Base-by-base conservation (phyloP, 2,797 vertebrate species). In the Chromis chromis region DNA sequence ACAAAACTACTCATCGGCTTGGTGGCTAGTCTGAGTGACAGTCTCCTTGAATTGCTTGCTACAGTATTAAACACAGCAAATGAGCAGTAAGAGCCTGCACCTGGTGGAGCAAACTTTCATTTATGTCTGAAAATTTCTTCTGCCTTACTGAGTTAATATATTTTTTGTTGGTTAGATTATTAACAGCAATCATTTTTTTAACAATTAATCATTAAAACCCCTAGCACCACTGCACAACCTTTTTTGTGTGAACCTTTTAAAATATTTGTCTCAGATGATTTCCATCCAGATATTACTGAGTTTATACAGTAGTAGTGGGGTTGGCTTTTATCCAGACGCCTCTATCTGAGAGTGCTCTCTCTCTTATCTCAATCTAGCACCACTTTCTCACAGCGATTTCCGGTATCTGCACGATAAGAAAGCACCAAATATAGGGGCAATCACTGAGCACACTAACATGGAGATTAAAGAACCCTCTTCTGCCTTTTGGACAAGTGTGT, bases 341-440 rank as follows among this genome's bases (percentile, higher is more conserved):
- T 72, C 53, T 62, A 89, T 89, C 63, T 48, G 40, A 79, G 27
- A 73, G 53, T 71, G 55, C 79, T 85, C 48, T 74, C 24, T 39
- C 53, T 78, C 78, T 86, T 74, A 85, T 90, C 83, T 83, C 74
- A 62, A 81, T 79, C 78, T 70, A 33, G 33, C 33, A 61, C 53
- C 79, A 77, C 66, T 65, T 86, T 87, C 83, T 80, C 82, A 88
- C 76, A 77, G 75, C 22, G 63, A 90, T 86, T 92, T 90, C 86
- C 84, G 89, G 69, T 86, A 79, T 82, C 52, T 65, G 48, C 62
- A 36, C 28, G 87, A 90, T 84, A 90, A 89, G 70, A 67, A 87
- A 67, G 36, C 40, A 19, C 46, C 63, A 70, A 44, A 84, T 79
- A 67, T 46, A 46, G 66, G 62, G 74, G 70, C 63, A 50, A 69